phyloP scores from a whole-genome alignment of 2,888 invertebrate genomes.

The Brachyptera putata region DNA sequence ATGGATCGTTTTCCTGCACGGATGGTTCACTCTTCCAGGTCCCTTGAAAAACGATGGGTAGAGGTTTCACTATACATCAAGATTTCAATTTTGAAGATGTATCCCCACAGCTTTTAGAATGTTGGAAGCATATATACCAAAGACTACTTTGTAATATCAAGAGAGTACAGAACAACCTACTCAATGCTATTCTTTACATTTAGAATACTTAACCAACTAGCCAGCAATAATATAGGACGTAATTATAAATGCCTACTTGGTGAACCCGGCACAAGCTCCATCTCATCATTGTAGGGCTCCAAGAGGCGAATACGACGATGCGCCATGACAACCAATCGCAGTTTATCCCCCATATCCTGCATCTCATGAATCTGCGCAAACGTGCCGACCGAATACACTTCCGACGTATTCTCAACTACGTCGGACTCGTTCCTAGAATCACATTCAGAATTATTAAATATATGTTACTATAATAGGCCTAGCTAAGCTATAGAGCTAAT shows the following conservation, averaged over 20 bases:
- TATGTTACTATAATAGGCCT: neutral
- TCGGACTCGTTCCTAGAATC: conserved; percentile 69
- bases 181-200: too few species aligned
- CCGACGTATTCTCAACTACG: conserved; percentile 74
- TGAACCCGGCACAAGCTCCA: conserved; percentile 55
- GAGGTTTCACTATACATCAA: too few species aligned
- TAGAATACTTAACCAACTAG: too few species aligned
- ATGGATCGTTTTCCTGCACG: too few species aligned
- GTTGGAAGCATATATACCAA: too few species aligned
- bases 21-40: too few species aligned
- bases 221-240: too few species aligned
- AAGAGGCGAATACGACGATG: conserved; percentile 82
- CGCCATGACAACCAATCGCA: conserved; percentile 91
- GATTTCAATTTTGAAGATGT: too few species aligned
- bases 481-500: neutral
- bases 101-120: too few species aligned
- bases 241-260: conserved; percentile 46
- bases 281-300: conserved; percentile 72
- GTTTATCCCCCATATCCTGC: conserved; percentile 87
- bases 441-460: neutral
- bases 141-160: too few species aligned
- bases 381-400: conserved; percentile 86
- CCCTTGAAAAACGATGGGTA: too few species aligned
- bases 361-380: conserved; percentile 98
- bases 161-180: too few species aligned